phyloP scores from a whole-genome alignment of 2,888 invertebrate genomes.

The Helicoverpa assulta region DNA sequence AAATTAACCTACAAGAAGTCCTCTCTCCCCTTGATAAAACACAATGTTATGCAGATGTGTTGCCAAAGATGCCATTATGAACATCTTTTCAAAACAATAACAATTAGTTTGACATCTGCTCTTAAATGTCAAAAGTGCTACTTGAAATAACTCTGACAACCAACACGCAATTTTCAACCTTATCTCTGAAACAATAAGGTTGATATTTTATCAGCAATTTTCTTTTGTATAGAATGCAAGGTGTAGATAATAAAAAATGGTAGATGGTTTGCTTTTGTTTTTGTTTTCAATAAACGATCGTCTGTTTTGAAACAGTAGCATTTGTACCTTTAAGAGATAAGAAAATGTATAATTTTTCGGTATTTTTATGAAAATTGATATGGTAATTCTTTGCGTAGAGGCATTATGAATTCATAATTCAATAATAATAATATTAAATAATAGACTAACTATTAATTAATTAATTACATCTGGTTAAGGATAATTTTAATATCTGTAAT shows the following conservation, averaged over 20 bases:
- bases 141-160: slow-evolving; percentile 2
- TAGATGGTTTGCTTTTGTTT: slow-evolving; percentile 13
- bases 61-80: neutral
- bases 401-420: too few species aligned
- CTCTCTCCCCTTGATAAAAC: too few species aligned
- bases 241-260: slow-evolving; percentile 26
- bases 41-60: too few species aligned
- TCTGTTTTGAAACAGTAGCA: slow-evolving; percentile 10
- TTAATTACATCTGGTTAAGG: too few species aligned
- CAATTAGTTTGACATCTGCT: slow-evolving; percentile 37
- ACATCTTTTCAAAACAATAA: slow-evolving; percentile 27
- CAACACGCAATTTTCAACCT: neutral
- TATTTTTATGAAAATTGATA: too few species aligned
- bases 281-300: slow-evolving; percentile 18
- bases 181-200: accelerated
- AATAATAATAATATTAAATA: too few species aligned
- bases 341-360: neutral
- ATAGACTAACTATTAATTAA: too few species aligned
- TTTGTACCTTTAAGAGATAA: neutral
- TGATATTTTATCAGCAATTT: neutral
- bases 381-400: too few species aligned
- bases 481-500: too few species aligned
- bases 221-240: slow-evolving; percentile 15
- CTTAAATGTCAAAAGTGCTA: slow-evolving; percentile 28
- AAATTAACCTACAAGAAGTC: too few species aligned